Evolutionary conservation across 64 coral and sea anemone genomes (phyloP), one percentile per base, ranked within the genome.

Genomic region (Acropora tenuis): DNA sequence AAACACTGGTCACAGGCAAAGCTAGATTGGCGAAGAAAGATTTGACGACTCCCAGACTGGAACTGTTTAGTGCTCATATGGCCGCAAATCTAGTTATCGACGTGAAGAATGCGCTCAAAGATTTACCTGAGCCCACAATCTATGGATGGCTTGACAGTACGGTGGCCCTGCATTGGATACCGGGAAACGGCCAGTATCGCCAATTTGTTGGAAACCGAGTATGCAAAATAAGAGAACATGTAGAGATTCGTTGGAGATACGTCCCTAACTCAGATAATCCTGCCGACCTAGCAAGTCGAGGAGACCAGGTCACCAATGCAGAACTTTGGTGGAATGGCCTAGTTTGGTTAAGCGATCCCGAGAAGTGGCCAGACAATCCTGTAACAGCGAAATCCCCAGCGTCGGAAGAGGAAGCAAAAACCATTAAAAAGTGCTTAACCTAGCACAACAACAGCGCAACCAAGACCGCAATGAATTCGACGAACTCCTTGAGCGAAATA

Each of bases 201-300:
- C 17, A 79, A 43, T 79, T 52, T 16, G 48, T 79, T 5, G 46
- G 13, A 1, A 53, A 50, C 77, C 17, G 48, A 43, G 48, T 79
- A 43, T 17, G 12, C 4, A 79, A 53, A 8, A 53, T 49, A 47
- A 78, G 41, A 47, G n/a, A 78, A 78, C 47, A 78, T 18, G 44
- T 12, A 47, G n/a, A 55, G 52, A 79, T 79, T 55, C 47, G 45
- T 44, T 79, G 78, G 50, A 79, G 78, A 48, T 83, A 95, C 72
- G 89, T 91, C 6, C 89, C 94, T 8, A 95, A 88, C 6, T 20
- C 19, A 8, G 82, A 90, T 15, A 90, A 87, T 16, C 88, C 93
- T 58, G 93, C 93, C 8, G 93, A 94, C 57, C 74, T 86, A 40
- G 88, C n/a, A n/a, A n/a, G n/a, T n/a, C n/a, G n/a, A n/a, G n/a